A percentile compares a stretch with the other conserved stretches of the same genome.
Evolutionary conservation across 2,888 invertebrate species (phyloP).

Genomic region (Dolomedes plantarius): DNA sequence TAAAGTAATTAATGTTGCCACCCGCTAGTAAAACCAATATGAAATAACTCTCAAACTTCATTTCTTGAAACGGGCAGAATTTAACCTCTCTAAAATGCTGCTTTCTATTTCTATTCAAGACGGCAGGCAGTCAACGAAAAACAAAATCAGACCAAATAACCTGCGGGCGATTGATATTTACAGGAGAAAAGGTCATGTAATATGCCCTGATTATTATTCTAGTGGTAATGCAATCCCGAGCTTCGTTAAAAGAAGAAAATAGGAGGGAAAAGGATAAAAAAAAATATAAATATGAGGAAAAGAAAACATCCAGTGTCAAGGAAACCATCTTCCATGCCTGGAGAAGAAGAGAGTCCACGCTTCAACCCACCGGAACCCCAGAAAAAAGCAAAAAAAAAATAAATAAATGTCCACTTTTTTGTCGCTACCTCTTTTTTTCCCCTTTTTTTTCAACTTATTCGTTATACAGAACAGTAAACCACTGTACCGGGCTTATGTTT

Average conservation of each 20-base stretch:
- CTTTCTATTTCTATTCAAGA: too few species aligned
- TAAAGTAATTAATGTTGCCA: too few species aligned
- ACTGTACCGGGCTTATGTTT: constrained; percentile 59
- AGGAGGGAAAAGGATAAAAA: neutral
- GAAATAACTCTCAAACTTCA: too few species aligned
- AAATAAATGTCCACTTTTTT: neutral
- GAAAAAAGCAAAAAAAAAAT: constrained; percentile 24
- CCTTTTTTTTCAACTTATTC: constrained; percentile 51
- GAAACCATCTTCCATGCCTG: constrained; percentile 32
- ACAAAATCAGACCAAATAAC: neutral
- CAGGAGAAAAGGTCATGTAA: constrained; percentile 16
- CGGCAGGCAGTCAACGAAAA: too few species aligned
- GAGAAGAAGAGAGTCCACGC: neutral
- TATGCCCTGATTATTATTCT: constrained; percentile 53
- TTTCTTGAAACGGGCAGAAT: too few species aligned
- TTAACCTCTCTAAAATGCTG: too few species aligned
- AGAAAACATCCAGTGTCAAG: constrained; percentile 20
- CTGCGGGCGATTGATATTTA: neutral
- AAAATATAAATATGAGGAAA: too few species aligned
- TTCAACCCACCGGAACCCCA: constrained; percentile 16
- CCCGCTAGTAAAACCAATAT: too few species aligned
- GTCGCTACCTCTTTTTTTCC: constrained; percentile 31
- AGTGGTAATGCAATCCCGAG: constrained; percentile 34
- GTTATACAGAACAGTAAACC: constrained; percentile 60
- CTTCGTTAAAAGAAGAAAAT: neutral